phyloP scores from a whole-genome alignment of 2,888 invertebrate species.

The Tuberolachnus salignus region DNA sequence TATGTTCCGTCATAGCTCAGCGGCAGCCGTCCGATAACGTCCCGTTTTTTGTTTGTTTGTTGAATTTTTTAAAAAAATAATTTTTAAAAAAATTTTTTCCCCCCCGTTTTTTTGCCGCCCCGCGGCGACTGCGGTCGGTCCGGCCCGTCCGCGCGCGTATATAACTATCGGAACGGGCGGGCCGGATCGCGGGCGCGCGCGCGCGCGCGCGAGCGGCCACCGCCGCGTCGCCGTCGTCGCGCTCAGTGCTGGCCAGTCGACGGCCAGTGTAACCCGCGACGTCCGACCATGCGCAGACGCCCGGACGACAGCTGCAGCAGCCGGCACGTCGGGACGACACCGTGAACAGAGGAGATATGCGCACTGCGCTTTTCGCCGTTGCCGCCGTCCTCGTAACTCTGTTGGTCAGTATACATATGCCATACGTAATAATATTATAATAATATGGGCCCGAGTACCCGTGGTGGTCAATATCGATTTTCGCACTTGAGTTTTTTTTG shows the following conservation, averaged over 20 bases:
- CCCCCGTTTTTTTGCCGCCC: conserved; percentile 20
- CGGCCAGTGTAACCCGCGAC: conserved; percentile 49
- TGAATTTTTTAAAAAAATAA: no score
- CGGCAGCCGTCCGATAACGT: neutral
- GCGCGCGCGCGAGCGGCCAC: neutral
- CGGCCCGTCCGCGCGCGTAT: neutral
- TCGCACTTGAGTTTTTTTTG: neutral
- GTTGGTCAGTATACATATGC: conserved; percentile 33
- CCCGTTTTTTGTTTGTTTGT: conserved; percentile 26
- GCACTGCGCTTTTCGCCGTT: conserved; percentile 35
- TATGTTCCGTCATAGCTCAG: neutral
- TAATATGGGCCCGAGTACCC: no score
- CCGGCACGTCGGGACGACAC: conserved; percentile 54
- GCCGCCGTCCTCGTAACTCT: conserved; percentile 31
- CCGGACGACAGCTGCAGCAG: conserved; percentile 40
- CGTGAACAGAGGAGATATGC: conserved; percentile 49
- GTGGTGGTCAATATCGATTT: neutral
- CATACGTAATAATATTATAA: no score
- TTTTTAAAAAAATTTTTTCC: no score
- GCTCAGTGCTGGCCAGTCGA: neutral
- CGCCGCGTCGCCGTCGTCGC: neutral
- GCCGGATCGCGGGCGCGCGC: neutral
- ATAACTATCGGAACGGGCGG: neutral
- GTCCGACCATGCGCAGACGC: conserved; percentile 52
- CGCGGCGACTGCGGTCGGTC: conserved; percentile 9